Base-by-base conservation (phyloP, 2,113 vertebrate species). In the Rhabdornis inornatus region DNA sequence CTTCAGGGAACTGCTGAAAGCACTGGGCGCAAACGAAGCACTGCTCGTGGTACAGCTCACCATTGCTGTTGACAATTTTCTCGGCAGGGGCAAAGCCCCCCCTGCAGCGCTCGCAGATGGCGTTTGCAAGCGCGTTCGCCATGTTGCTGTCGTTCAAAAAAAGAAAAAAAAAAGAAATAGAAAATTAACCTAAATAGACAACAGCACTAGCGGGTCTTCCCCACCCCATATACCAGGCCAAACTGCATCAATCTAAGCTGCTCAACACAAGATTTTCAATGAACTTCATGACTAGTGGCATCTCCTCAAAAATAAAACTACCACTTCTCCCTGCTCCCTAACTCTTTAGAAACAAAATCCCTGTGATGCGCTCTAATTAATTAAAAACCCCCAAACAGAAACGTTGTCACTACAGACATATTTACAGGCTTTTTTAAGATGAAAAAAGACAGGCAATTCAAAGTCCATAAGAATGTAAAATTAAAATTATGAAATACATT, bases 1-100 rank as follows among this genome's bases (percentile, higher is more conserved):
- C 99, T 57, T 99, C 99, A 0, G 99, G 99, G 93, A 99, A 99
- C 97, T 99, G 99, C 94, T 99, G 99, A 88, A 99, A 99, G 96
- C 99, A 99, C 97, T 99, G 99, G 11, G 99, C 99, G 0, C 99
- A 99, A 75, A 99, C 99, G 0, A 99, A 99, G 95, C 99, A 99
- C 96, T 99, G 99, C 94, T 99, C 99, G 0, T 99, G 99, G 97
- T 99, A 99, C 72, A 99, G 98, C 83, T 99, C 99, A 0, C 99
- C 99, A 0, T 99, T 99, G 78, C 99, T 99, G 98, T 99, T 99
- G 64, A 99, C 99, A 0, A 99, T 99, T 97, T 99, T 99, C 98
- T 99, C 99, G 0, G 99, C 98, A 1, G 99, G 99, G 2, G 98
- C 99, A 42, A 99, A 99, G 61, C 99, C 99, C 1, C 97, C 98